A percentile compares a stretch with the other conserved stretches of the same genome.
phyloP scores from a whole-genome alignment of 1,140 invertebrate species.

The Radopholus similis region DNA sequence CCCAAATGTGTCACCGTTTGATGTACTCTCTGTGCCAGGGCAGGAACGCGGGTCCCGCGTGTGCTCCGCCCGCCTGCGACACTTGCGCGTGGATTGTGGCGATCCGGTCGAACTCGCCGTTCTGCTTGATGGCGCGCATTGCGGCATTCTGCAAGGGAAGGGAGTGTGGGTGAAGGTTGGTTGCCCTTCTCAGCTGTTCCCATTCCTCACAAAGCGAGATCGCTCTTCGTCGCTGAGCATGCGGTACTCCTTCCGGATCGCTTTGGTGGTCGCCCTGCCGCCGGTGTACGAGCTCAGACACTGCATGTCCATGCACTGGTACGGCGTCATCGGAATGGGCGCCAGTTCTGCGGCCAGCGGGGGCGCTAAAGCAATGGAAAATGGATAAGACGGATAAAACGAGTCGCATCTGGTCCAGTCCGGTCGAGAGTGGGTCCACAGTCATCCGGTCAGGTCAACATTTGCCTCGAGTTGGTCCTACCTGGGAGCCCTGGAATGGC shows the following conservation, averaged over 20 bases:
- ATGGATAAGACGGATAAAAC: not conserved
- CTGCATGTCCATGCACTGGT: slow-evolving; percentile 24
- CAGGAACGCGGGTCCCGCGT: slow-evolving; percentile 26
- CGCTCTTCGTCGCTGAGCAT: slow-evolving; percentile 33
- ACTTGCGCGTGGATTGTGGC: slow-evolving; percentile 45
- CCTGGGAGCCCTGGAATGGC: slow-evolving; percentile 32
- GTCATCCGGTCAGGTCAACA: not conserved
- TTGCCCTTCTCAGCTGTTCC: no score
- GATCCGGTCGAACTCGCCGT: slow-evolving; percentile 54
- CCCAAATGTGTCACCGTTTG: slow-evolving; percentile 9
- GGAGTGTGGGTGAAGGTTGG: no score
- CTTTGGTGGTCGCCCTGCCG: slow-evolving; percentile 14
- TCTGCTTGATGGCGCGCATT: slow-evolving; percentile 60
- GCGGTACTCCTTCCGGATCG: slow-evolving; percentile 44
- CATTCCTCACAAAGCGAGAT: slow-evolving; percentile 6
- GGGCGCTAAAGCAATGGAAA: slow-evolving; percentile 5
- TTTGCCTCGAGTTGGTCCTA: not conserved
- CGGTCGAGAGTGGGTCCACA: no score
- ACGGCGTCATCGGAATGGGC: slow-evolving; percentile 15
- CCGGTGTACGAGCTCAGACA: slow-evolving; percentile 21
- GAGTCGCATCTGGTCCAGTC: no score
- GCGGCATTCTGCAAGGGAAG: slow-evolving; percentile 56
- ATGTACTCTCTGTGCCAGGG: slow-evolving; percentile 31
- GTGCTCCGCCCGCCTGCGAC: slow-evolving; percentile 47
- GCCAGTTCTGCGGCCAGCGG: slow-evolving; percentile 5